Conservation (phyloP, 2,888 invertebrate species). For the Drosophila kokeensis region DNA sequence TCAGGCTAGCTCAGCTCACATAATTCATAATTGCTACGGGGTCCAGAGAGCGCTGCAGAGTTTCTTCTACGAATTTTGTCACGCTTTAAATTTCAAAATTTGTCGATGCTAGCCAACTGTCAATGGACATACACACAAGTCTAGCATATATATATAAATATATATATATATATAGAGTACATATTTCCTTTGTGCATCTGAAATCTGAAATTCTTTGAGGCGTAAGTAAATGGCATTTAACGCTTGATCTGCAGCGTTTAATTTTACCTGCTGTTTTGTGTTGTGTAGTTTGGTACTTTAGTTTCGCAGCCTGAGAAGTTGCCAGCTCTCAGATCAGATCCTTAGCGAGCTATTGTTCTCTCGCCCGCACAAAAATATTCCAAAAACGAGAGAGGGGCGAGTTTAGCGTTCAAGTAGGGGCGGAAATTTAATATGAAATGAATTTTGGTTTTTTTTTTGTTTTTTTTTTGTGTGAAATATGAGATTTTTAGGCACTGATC, state of each 20-base stretch:
- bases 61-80: slow-evolving; percentile 68
- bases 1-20: slow-evolving; percentile 5
- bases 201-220: slow-evolving; percentile 70
- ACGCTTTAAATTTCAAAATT: slow-evolving; percentile 75
- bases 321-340: slow-evolving; percentile 45
- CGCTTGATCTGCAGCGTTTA: slow-evolving; percentile 82
- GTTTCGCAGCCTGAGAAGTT: slow-evolving; percentile 41
- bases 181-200: slow-evolving; percentile 16
- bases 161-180: not conserved
- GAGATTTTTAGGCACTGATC: slow-evolving; percentile 69
- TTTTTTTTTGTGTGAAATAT: slow-evolving; percentile 65
- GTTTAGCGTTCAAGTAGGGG: slow-evolving; percentile 70
- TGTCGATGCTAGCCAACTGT: slow-evolving; percentile 74
- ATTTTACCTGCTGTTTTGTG: slow-evolving; percentile 55
- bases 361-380: slow-evolving; percentile 60
- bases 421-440: slow-evolving; percentile 83
- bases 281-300: slow-evolving; percentile 39
- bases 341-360: slow-evolving; percentile 61
- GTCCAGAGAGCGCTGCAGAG: slow-evolving; percentile 25
- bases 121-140: slow-evolving; percentile 46
- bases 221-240: slow-evolving; percentile 83
- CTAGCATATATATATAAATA: slow-evolving; percentile 8
- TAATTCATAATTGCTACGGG: slow-evolving; percentile 47
- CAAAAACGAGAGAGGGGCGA: slow-evolving; percentile 13
- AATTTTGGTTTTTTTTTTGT: slow-evolving; percentile 33